These are phyloP conservation scores for Aradophagus sp. DNA, from an alignment of 1,140 invertebrate species.

Conservation along the genomic window DNA sequence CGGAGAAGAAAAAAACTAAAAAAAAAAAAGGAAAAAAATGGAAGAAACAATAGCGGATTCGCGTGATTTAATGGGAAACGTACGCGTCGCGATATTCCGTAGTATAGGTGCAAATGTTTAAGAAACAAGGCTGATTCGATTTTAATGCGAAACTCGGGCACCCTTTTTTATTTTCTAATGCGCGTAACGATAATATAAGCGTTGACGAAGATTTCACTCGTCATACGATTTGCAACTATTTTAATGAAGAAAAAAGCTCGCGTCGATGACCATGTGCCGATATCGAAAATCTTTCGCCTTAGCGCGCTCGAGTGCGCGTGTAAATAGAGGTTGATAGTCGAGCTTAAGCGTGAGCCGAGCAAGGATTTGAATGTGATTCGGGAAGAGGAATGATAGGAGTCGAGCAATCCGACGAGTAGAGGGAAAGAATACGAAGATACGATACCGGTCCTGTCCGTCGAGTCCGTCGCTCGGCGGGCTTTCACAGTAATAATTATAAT, in stretches of 20 bases:
- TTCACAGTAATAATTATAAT: constrained; percentile 53
- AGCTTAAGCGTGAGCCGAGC: constrained; percentile 36
- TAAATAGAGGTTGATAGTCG: constrained; percentile 51
- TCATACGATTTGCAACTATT: constrained; percentile 28
- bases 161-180: constrained; percentile 30
- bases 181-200: constrained; percentile 28
- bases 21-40: constrained; percentile 3
- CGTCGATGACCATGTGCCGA: constrained; percentile 45
- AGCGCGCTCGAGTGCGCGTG: constrained; percentile 32
- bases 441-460: constrained; percentile 41
- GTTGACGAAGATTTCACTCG: constrained; percentile 16
- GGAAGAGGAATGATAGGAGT: constrained; percentile 7
- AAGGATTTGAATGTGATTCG: constrained; percentile 3
- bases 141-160: constrained; percentile 56
- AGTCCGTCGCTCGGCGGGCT: constrained; percentile 22
- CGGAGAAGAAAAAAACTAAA: background rate
- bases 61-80: constrained; percentile 69
- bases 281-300: constrained; percentile 43
- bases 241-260: constrained; percentile 39
- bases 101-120: constrained; percentile 48
- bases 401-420: constrained; percentile 18
- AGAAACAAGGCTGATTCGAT: constrained; percentile 72
- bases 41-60: constrained; percentile 53
- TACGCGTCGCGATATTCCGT: constrained; percentile 55
- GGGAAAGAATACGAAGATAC: constrained; percentile 20